Base-by-base conservation (phyloP, 2,888 invertebrate species). In the Acanthosepion esculentum region DNA sequence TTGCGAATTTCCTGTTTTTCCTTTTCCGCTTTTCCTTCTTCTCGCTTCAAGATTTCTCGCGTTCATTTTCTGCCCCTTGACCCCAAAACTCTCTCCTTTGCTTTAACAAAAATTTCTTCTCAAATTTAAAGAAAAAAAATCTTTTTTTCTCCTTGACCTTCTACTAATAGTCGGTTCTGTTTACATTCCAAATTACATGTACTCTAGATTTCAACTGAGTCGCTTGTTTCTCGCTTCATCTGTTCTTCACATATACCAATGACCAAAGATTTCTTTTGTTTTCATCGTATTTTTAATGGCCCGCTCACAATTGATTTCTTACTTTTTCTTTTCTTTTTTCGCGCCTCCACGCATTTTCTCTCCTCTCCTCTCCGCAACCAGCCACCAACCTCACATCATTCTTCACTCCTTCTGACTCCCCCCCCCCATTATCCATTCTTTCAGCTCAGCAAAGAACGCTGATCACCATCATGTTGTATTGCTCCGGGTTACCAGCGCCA, bases 351-450 rank as follows among this genome's bases (percentile, higher is more conserved):
- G n/a, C 78, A 12, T n/a, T 41, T 41, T n/a, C 33, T 15, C 1
- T 33, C 12, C 4, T 12, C n/a, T 12, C 2, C n/a, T 15, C 33
- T 10, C 0, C n/a, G 0, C n/a, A 12, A 12, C 3, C n/a, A n/a
- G 1, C n/a, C 29, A 5, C 78, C n/a, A n/a, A n/a, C 78, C 78
- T 15, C n/a, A n/a, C 78, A n/a, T 15, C 78, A 78, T 10, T 78
- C n/a, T n/a, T 78, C n/a, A n/a, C 78, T 33, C 18, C 78, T 15
- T n/a, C 12, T 78, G n/a, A 10, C 33, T 33, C 12, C 33, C 15
- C 78, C n/a, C n/a, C n/a, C n/a, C n/a, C n/a, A n/a, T n/a, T n/a
- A n/a, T n/a, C 78, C n/a, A 78, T n/a, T 78, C 78, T n/a, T n/a
- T 78, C 15, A 78, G 12, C 78, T n/a, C 78, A 5, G 15, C n/a